phyloP scores from a whole-genome alignment of 2,113 vertebrate genomes.

The Protomyctophum bolini region DNA sequence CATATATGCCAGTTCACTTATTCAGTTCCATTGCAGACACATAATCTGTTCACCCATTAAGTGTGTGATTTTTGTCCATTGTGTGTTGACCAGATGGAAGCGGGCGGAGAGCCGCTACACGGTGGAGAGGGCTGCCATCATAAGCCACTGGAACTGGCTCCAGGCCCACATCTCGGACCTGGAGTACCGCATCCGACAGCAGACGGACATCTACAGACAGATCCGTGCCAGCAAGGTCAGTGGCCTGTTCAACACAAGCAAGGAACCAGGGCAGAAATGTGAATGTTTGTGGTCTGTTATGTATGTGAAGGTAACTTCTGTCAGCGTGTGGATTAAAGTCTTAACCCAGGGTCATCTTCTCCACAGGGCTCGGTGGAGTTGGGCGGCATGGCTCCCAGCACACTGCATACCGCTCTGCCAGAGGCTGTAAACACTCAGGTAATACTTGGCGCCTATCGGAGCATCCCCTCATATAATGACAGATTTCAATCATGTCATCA shows the following conservation, averaged over 20 bases:
- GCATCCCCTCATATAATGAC: background rate
- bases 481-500: no score
- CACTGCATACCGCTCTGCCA: conserved; percentile 69
- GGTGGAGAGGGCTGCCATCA: conserved; percentile 92
- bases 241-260: background rate
- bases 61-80: background rate
- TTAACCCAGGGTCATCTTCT: conserved; percentile 12
- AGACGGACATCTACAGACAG: conserved; percentile 97
- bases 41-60: no score
- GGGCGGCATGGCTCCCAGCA: conserved; percentile 79
- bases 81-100: conserved; percentile 83
- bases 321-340: background rate
- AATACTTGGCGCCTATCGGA: background rate
- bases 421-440: conserved; percentile 76
- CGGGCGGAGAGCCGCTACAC: conserved; percentile 95
- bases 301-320: background rate
- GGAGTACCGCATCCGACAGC: conserved; percentile 98
- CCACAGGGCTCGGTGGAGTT: conserved; percentile 89
- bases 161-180: conserved; percentile 98
- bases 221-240: conserved; percentile 93
- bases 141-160: conserved; percentile 99
- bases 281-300: background rate
- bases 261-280: background rate
- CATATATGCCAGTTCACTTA: no score
- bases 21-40: no score